Evolutionary conservation across 1,140 invertebrate genomes (phyloP).

Genomic region (Dinothrombium tinctorium): DNA sequence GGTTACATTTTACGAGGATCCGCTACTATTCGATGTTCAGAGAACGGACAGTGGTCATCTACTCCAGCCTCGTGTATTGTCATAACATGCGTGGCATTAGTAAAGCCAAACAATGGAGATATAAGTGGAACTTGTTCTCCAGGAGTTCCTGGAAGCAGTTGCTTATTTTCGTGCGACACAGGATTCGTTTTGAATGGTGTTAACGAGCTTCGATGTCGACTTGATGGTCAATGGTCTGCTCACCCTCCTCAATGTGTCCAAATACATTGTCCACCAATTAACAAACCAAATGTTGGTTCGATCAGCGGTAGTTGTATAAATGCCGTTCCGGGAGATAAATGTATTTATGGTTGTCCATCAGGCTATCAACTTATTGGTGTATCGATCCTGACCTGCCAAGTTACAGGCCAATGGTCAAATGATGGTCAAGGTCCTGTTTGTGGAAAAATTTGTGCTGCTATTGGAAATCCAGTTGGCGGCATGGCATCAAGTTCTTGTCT

Average conservation of each 20-base stretch:
- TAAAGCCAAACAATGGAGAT: no score
- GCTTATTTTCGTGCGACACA: constrained; percentile 1
- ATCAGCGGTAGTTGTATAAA: neutral
- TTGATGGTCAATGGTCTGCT: neutral
- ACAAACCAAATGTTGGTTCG: neutral
- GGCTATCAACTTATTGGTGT: neutral
- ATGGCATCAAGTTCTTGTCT: no score
- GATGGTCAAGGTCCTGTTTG: no score
- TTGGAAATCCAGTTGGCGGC: no score
- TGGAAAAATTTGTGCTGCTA: no score
- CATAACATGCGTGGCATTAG: no score
- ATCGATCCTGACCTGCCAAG: constrained; percentile 22
- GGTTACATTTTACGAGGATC: no score
- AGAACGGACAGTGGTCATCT: no score
- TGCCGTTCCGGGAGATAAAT: neutral
- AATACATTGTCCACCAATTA: neutral
- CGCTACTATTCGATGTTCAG: no score
- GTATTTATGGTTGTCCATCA: neutral
- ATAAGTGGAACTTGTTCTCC: constrained; percentile 1
- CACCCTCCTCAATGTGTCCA: neutral
- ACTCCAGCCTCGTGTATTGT: no score
- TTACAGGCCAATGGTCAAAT: constrained; percentile 27
- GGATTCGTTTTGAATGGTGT: neutral
- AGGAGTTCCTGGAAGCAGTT: neutral
- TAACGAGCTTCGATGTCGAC: neutral